These are phyloP conservation scores for Crotalus viridis DNA, from an alignment of 2,113 vertebrate species.

Conservation along the genomic window DNA sequence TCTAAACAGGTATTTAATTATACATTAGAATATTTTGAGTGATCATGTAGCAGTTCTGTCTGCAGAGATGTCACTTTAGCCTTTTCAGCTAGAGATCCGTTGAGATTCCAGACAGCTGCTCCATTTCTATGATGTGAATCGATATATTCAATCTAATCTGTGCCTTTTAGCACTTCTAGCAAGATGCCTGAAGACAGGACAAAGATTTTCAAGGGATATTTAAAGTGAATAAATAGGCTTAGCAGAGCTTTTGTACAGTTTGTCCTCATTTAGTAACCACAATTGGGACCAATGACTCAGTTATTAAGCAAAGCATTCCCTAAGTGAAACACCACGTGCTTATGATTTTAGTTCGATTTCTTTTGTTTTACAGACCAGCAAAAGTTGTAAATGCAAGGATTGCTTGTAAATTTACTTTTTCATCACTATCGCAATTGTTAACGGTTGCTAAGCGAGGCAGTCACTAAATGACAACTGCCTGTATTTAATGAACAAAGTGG, in stretches of 20 bases:
- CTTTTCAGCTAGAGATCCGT: not conserved
- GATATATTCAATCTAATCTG: not conserved
- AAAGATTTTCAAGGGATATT: not conserved
- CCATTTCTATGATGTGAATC: not conserved
- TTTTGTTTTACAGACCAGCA: not conserved
- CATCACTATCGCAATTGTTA: not conserved
- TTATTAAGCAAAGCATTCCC: not conserved
- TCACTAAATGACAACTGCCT: not conserved
- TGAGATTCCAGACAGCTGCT: not conserved
- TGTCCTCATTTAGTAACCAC: not conserved
- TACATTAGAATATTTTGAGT: not conserved
- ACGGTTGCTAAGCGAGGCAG: not conserved
- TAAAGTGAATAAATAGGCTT: not conserved
- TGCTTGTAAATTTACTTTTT: not conserved
- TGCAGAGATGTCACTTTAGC: not conserved
- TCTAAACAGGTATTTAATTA: not conserved
- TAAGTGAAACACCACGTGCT: not conserved
- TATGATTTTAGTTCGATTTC: not conserved
- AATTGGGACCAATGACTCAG: not conserved
- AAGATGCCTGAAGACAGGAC: not conserved
- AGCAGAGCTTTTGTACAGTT: not conserved
- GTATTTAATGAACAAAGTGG: not conserved
- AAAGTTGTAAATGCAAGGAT: not conserved
- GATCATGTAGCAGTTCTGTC: not conserved
- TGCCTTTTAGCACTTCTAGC: not conserved